Base-by-base conservation (phyloP, 2,888 invertebrate genomes). In the Lysandra coridon region DNA sequence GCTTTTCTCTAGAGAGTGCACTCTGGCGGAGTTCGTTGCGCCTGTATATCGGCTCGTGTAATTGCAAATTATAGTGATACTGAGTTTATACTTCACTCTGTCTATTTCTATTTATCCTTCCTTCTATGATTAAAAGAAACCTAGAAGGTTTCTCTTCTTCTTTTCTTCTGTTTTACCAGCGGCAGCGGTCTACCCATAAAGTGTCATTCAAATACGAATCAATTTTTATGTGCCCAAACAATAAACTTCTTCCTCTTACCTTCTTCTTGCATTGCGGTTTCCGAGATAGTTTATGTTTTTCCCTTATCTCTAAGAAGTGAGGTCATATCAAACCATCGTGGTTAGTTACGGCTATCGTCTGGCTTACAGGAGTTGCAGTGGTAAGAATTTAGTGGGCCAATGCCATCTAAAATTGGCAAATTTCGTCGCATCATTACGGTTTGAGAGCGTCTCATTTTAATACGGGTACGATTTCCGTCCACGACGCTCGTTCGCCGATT, bases 1-100 rank as follows among this genome's bases (percentile, higher is more conserved):
- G 87, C 87, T 90, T 92, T 89, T 91, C 93, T 91, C 91, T 82
- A 80, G 91, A 86, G 92, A 91, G 88, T 87, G 87, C 87, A 89
- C 87, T 86, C 85, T 84, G 86, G 86, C 86, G 84, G 84, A 85
- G 88, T 90, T 89, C 87, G 88, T 87, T 89, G 87, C 85, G 87
- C 86, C 84, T 85, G 49, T 79, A 78, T 79, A 62, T 78, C 79
- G 64, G 44, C 75, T 73, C 30, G 23, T 78, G 75, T 62, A 62
- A 76, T 75, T 79, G 79, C 74, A 44, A 74, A 75, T 75, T 79
- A 62, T 30, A 57, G 57, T 57, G 57, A 57, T 57, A 57, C 57
- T 3, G 4, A 57, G 14, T 57, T 57, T 57, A 57, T 17, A 57
- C 4, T 3, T 57, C 57, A 57, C 4, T 57, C 17, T 57, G 4